Evolutionary conservation across 2,888 invertebrate species (phyloP).

Genomic region (Choreutis nemorana): DNA sequence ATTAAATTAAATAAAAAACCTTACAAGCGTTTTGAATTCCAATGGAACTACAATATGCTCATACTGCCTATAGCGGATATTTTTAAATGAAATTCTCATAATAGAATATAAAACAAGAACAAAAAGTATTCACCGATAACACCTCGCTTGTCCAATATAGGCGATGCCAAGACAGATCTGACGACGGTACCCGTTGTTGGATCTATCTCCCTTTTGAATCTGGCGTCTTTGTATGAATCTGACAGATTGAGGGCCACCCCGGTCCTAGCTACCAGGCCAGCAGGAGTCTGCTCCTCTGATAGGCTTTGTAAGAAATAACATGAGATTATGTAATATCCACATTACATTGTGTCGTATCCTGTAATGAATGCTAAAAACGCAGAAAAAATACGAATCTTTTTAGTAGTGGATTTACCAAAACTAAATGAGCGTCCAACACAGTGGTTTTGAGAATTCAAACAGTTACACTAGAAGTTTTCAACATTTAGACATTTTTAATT

Average conservation of each 20-base stretch:
- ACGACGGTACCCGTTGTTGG: constrained; percentile 63
- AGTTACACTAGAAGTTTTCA: too few relatives aligned
- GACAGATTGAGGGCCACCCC: constrained; percentile 55
- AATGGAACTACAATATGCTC: too few relatives aligned
- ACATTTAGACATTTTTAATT: too few relatives aligned
- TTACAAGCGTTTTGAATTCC: too few relatives aligned
- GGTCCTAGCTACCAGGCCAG: constrained; percentile 57
- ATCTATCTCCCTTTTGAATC: constrained; percentile 62
- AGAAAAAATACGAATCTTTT: too few relatives aligned
- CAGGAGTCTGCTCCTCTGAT: constrained; percentile 54
- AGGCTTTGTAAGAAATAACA: constrained; percentile 17
- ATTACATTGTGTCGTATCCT: too few relatives aligned
- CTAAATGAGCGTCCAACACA: too few relatives aligned
- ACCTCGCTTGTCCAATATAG: constrained; percentile 54
- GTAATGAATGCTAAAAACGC: too few relatives aligned
- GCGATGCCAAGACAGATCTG: constrained; percentile 61
- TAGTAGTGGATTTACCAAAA: too few relatives aligned
- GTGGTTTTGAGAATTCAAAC: too few relatives aligned
- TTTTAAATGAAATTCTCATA: too few relatives aligned
- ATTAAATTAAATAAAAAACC: neutral
- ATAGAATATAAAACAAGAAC: neutral
- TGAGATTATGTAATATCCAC: neutral
- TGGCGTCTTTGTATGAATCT: constrained; percentile 63
- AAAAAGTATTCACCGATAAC: constrained; percentile 53
- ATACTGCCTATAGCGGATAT: too few relatives aligned